Percentiles rank a stretch among this genome's conserved stretches.
Conservation (phyloP, 2,888 invertebrate genomes). For the Mechanitis messenoides region DNA sequence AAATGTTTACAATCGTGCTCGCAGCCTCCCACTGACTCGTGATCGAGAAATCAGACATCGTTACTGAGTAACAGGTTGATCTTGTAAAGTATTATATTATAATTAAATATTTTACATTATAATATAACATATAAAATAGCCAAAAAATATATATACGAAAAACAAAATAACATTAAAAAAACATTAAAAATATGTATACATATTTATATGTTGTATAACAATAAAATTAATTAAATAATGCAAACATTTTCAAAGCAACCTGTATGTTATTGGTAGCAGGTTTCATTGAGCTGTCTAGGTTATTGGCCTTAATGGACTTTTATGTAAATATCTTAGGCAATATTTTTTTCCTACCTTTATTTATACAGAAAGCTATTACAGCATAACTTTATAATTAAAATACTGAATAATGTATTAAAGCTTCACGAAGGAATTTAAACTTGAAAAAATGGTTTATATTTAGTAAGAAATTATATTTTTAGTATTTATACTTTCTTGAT, state of each 20-base stretch:
- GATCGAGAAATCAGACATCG: slow-evolving; percentile 32
- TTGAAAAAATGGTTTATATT: too few relatives aligned
- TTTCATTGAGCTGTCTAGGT: slow-evolving; percentile 19
- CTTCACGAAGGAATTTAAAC: too few relatives aligned
- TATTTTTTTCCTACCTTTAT: slow-evolving; percentile 15
- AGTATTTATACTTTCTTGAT: too few relatives aligned
- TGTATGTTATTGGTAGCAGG: slow-evolving; percentile 22
- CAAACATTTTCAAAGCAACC: slow-evolving; percentile 10
- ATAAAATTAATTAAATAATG: background rate
- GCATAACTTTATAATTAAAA: slow-evolving; percentile 13
- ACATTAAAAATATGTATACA: too few relatives aligned
- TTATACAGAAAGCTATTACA: slow-evolving; percentile 10
- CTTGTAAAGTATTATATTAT: background rate
- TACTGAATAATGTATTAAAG: background rate
- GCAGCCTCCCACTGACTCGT: slow-evolving; percentile 30
- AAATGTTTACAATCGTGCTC: slow-evolving; percentile 32
- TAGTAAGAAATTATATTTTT: too few relatives aligned
- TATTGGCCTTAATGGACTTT: slow-evolving; percentile 21
- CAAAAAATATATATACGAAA: too few relatives aligned
- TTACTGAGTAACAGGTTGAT: slow-evolving; percentile 26
- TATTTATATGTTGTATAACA: background rate
- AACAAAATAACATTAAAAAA: too few relatives aligned
- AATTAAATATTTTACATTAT: too few relatives aligned
- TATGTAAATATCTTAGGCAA: slow-evolving; percentile 22
- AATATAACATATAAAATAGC: too few relatives aligned